Base-by-base conservation (phyloP, 1,140 invertebrate genomes). In the Drosophila repletoides region DNA sequence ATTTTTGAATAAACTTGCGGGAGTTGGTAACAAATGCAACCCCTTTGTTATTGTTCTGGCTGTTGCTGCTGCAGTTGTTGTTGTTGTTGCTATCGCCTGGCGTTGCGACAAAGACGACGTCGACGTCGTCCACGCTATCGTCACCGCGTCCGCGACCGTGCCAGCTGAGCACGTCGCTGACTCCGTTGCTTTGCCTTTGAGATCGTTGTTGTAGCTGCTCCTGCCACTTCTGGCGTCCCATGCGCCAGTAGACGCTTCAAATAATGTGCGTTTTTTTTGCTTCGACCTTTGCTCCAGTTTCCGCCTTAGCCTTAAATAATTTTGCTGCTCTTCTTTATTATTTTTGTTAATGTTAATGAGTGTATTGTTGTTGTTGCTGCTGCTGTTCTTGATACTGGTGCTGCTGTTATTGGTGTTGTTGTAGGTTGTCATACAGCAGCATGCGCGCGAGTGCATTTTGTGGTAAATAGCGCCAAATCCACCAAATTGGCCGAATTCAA, bases 381-480 rank as follows among this genome's bases (percentile, higher is more conserved):
- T 51, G 21, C 3, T 52, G 29, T 14, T 22, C 22, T 6, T 58
- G 52, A 2, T 36, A 15, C n/a, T 63, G 31, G 19, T 29, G 9
- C 7, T 53, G 22, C 5, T 56, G 49, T 3, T 17, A 26, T 40
- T 21, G 48, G 65, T 55, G 66, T 55, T 76, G 59, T 68, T 77
- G 69, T 69, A 77, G 79, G 71, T 84, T 60, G 43, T 84, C 58
- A 65, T 63, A 84, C 74, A 79, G 69, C 74, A 79, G 77, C 73
- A 69, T 72, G 67, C 87, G 79, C 75, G 76, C 70, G 88, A 76
- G 87, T 81, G 81, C 87, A 89, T 89, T 89, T 89, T 89, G 88
- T 80, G 77, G 75, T 33, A 69, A 49, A 59, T n/a, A n/a, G 49
- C 64, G 73, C 63, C 53, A 69, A 74, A 72, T 71, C 53, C 60